Percentiles rank a stretch among this genome's conserved stretches.
Evolutionary conservation across 2,888 invertebrate genomes (phyloP).

Genomic region (Agriopis marginaria): DNA sequence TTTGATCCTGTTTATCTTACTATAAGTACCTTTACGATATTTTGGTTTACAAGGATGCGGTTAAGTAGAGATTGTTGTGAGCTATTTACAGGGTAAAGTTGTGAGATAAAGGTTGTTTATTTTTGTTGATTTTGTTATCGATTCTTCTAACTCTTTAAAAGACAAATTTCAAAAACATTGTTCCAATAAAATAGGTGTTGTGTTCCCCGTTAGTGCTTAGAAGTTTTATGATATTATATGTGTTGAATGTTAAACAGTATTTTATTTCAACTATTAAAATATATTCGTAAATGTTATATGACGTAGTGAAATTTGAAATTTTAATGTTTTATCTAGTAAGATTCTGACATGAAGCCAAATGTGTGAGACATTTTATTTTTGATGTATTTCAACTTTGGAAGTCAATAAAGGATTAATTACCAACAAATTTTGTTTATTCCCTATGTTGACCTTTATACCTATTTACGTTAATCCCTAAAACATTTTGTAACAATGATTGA

Average conservation of each 20-base stretch:
- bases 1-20: constrained; percentile 81
- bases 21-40: constrained; percentile 72
- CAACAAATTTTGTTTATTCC: constrained; percentile 46
- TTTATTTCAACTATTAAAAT: constrained; percentile 70
- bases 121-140: constrained; percentile 49
- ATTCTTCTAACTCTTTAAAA: constrained; percentile 59
- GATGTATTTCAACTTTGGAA: constrained; percentile 70
- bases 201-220: constrained; percentile 73
- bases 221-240: constrained; percentile 66
- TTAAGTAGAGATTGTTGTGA: constrained; percentile 70
- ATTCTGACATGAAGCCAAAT: constrained; percentile 66
- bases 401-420: constrained; percentile 72
- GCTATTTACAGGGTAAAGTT: constrained; percentile 80
- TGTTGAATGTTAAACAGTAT: constrained; percentile 81
- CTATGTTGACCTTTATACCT: too few relatives aligned
- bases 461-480: constrained; percentile 32
- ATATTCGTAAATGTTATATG: constrained; percentile 70
- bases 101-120: constrained; percentile 59
- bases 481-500: background rate
- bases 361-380: constrained; percentile 70
- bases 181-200: constrained; percentile 71
- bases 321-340: constrained; percentile 72
- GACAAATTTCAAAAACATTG: constrained; percentile 56
- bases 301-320: constrained; percentile 71
- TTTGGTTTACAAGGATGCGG: constrained; percentile 67